Evolutionary conservation across 2,888 invertebrate genomes (phyloP), one percentile per base, ranked within the genome.

Genomic region (Shargacucullia verbasci): DNA sequence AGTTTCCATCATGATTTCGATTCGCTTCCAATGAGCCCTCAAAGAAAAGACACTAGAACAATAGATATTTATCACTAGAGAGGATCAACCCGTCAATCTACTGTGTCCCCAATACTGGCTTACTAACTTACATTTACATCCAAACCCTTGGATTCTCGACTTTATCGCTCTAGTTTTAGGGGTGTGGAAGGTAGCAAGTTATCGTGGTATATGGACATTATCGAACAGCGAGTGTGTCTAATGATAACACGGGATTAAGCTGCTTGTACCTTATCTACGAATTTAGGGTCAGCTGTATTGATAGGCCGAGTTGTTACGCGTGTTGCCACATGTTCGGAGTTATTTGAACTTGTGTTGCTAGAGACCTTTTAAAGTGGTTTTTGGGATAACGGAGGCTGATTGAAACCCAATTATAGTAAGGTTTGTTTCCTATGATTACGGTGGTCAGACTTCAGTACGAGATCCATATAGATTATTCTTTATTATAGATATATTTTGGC

Each of bases 191-290:
- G 2, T 3, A 13, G 47, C 31, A 37, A 1, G 11, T 37, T 57
- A 61, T 59, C 54, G 54, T 76, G 69, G 59, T 70, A 73, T 68
- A 69, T 78, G 79, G 79, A 85, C 81, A 84, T 83, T 86, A 87
- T 76, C 70, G 74, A 86, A 86, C 73, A 81, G 81, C 79, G 83
- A 83, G 82, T 85, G 83, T 77, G 82, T 82, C 78, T 83, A 81
- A 78, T 79, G 87, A 88, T 88, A 88, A 85, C 82, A 80, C 75
- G 76, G 85, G 85, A 86, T 86, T 87, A 85, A 83, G 82, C 83
- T 78, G 77, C 78, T 80, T 79, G 76, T 77, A 76, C 78, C 79
- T 80, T 84, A 86, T 86, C 81, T 83, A 75, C 79, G 57, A 82
- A 83, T 83, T 76, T 79, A 77, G 80, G 80, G 73, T 73, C 80